phyloP scores from a whole-genome alignment of 1,140 invertebrate species.

The Manduca sexta region DNA sequence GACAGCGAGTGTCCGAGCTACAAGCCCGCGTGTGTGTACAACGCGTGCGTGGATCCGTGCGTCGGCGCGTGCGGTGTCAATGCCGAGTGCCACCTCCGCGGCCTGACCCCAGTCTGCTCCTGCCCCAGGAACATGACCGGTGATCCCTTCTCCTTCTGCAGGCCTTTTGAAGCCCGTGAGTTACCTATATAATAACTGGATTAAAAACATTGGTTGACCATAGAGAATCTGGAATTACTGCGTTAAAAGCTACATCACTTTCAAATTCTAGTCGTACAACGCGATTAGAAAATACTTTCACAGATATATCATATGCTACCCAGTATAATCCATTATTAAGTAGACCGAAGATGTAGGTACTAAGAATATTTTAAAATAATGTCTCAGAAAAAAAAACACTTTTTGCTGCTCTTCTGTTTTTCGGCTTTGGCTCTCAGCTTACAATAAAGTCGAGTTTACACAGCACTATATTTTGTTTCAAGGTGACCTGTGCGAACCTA shows the following conservation, averaged over 20 bases:
- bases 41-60: conserved; percentile 87
- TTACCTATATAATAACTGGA: background rate
- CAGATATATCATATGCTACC: too few relatives aligned
- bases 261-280: too few relatives aligned
- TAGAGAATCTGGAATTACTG: too few relatives aligned
- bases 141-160: conserved; percentile 86
- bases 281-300: too few relatives aligned
- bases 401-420: too few relatives aligned
- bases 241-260: too few relatives aligned
- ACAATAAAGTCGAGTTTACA: too few relatives aligned
- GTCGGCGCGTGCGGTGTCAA: conserved; percentile 85
- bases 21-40: conserved; percentile 86
- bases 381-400: too few relatives aligned
- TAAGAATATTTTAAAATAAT: too few relatives aligned
- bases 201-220: background rate
- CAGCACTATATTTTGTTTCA: background rate
- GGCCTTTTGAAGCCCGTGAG: conserved; percentile 84
- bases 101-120: conserved; percentile 86
- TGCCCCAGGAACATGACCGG: conserved; percentile 91
- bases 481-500: conserved; percentile 88
- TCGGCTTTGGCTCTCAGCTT: too few relatives aligned
- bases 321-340: too few relatives aligned
- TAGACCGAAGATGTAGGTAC: too few relatives aligned
- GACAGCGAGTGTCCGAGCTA: conserved; percentile 83
- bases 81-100: conserved; percentile 85